Evolutionary conservation across 2,113 vertebrate genomes (phyloP), one percentile per base, ranked within the genome.

Genomic region (Pseudorectes ferrugineus): DNA sequence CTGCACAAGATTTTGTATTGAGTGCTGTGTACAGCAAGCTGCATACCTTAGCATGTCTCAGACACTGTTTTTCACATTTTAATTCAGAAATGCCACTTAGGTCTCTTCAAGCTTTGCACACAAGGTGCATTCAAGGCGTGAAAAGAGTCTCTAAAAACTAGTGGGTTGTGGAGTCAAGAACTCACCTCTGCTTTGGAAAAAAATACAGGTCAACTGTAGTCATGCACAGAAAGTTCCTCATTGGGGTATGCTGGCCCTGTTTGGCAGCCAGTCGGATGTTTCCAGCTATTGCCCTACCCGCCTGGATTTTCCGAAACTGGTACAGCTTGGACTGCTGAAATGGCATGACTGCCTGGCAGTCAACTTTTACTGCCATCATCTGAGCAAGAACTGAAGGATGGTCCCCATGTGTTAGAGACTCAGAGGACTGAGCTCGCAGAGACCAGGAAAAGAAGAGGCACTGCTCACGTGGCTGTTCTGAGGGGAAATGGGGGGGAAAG

Each of bases 401-500:
- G 48, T 83, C 16, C 46, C 54, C 24, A 9, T 0, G 1, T 66
- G 17, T 51, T 35, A 35, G 43, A 40, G 33, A 31, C 0, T 6
- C n/a, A n/a, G 22, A 42, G 20, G 16, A 19, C 58, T 70, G 48
- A 55, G 28, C 23, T 63, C 1, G 0, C 9, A 58, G 79, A 68
- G 55, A 42, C 8, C 2, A 3, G 19, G 25, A 43, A 13, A 70
- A 54, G 22, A 40, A 28, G n/a, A 43, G 22, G 4, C 3, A 35
- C 33, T 54, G 6, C 46, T 76, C 52, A 3, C 3, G 0, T 11
- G 59, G 18, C 33, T 70, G 33, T 16, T 51, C 58, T 85, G 24
- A 5, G 35, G 40, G 48, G 36, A 67, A 70, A 14, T 8, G 8
- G 0, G 2, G 4, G 1, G 14, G 4, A 6, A 54, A 45, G 48